Evolutionary conservation across 2,113 vertebrate species (phyloP), one percentile per base, ranked within the genome.

Genomic region (Equus przewalskii): DNA sequence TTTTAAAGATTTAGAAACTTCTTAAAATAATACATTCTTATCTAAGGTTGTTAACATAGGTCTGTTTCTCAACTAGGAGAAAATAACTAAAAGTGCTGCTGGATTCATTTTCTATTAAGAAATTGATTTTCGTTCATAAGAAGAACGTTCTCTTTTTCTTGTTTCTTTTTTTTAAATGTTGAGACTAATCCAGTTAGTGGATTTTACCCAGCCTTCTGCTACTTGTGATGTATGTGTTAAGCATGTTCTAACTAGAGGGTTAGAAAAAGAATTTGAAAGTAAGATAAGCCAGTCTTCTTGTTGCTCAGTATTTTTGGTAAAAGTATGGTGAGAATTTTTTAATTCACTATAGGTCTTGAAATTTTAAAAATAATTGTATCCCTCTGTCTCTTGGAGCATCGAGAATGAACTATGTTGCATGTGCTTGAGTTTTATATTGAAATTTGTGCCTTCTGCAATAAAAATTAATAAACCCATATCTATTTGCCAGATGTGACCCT

Each of bases 341-440:
- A 87, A 83, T 69, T 70, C 82, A 69, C 51, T 54, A 65, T 65
- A 58, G 60, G 7, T 44, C 14, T 92, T 84, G 33, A 24, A 89
- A 91, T 95, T 94, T 70, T 62, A 65, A 97, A 90, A 89, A 80
- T 92, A 89, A 73, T 89, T 94, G 26, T 91, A 62, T 92, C 16
- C 11, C 5, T 26, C 12, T 65, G 10, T 80, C 28, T 91, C 33
- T 79, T 94, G 30, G 72, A 89, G 30, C 16, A 79, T 90, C 41
- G 82, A 89, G 10, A 96, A 89, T 93, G 22, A 95, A 90, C 36
- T 94, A 6, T 85, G 95, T 94, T 70, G 15, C 76, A 12, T 84
- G 19, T 93, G 36, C 22, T 36, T 86, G 78, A 93, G 26, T 80
- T 93, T 97, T 44, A 95, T 72, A 75, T 86, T 94, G 89, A 95